A percentile compares a stretch with the other conserved stretches of the same genome.
Evolutionary conservation across 1,140 invertebrate species (phyloP).

Genomic region (Drosophila paulistorum): DNA sequence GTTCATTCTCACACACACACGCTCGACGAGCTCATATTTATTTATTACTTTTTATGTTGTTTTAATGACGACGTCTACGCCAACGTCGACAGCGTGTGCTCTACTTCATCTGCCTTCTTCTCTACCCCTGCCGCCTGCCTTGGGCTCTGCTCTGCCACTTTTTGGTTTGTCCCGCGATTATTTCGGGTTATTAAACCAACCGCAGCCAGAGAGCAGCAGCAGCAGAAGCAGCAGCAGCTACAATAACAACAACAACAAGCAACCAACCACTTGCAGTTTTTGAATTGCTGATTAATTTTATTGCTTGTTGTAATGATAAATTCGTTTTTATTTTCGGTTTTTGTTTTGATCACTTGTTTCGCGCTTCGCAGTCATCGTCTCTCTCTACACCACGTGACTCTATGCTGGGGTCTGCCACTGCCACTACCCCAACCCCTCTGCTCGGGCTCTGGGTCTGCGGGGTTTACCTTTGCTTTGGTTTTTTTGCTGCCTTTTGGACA

Average conservation of each 20-base stretch:
- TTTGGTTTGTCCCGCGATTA: constrained; percentile 65
- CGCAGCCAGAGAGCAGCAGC: constrained; percentile 49
- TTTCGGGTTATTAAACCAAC: constrained; percentile 81
- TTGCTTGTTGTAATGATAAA: constrained; percentile 81
- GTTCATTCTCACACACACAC: constrained; percentile 69
- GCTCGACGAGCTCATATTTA: constrained; percentile 69
- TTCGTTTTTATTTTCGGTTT: constrained; percentile 80
- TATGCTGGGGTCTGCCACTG: constrained; percentile 13
- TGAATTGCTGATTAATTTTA: constrained; percentile 82
- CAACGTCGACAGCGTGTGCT: constrained; percentile 47
- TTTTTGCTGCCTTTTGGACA: constrained; percentile 50
- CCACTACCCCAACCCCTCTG: constrained; percentile 9
- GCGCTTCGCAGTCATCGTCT: constrained; percentile 34
- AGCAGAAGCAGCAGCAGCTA: constrained; percentile 23
- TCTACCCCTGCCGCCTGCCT: constrained; percentile 29
- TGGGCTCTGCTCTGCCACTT: constrained; percentile 47
- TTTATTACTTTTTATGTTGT: constrained; percentile 81
- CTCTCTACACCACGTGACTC: constrained; percentile 40
- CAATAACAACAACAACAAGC: constrained; percentile 35
- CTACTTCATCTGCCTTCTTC: constrained; percentile 53
- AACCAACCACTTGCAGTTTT: constrained; percentile 77
- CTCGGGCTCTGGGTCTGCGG: constrained; percentile 41
- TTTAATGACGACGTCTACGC: constrained; percentile 72
- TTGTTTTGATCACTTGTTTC: constrained; percentile 78
- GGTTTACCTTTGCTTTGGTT: constrained; percentile 52